Percentiles rank a stretch among this genome's conserved stretches.
Evolutionary conservation across 2,797 vertebrate species (phyloP).

Genomic region (Melanotaenia trifasciata): DNA sequence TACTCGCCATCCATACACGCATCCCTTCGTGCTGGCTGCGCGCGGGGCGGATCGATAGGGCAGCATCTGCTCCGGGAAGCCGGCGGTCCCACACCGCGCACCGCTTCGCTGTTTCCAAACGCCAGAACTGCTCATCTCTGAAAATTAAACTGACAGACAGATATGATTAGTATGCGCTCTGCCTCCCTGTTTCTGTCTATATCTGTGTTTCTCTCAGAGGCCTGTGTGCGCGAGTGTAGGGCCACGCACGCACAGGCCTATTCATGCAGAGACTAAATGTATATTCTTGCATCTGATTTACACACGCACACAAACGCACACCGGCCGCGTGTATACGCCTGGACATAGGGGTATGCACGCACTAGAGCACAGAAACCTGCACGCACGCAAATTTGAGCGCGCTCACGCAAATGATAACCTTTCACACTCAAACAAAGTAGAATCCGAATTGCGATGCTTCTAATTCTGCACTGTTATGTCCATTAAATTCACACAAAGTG

Average conservation of each 20-base stretch:
- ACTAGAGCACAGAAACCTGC: neutral
- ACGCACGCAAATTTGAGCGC: neutral
- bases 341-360: neutral
- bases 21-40: conserved; percentile 69
- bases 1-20: conserved; percentile 65
- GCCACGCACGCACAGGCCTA: conserved; percentile 24
- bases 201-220: conserved; percentile 34
- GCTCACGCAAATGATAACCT: neutral
- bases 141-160: conserved; percentile 85
- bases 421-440: neutral
- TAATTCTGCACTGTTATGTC: neutral
- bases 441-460: neutral
- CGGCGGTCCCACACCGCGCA: conserved; percentile 82
- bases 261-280: conserved; percentile 12
- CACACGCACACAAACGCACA: neutral
- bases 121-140: conserved; percentile 83
- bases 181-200: conserved; percentile 52
- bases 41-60: conserved; percentile 82
- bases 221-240: conserved; percentile 21
- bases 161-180: conserved; percentile 81
- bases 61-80: conserved; percentile 85
- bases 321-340: conserved; percentile 2
- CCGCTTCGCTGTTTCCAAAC: conserved; percentile 72
- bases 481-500: conserved; percentile 1
- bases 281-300: conserved; percentile 9